Conservation (phyloP, 2,888 invertebrate genomes). For the Andrena hattorfiana region DNA sequence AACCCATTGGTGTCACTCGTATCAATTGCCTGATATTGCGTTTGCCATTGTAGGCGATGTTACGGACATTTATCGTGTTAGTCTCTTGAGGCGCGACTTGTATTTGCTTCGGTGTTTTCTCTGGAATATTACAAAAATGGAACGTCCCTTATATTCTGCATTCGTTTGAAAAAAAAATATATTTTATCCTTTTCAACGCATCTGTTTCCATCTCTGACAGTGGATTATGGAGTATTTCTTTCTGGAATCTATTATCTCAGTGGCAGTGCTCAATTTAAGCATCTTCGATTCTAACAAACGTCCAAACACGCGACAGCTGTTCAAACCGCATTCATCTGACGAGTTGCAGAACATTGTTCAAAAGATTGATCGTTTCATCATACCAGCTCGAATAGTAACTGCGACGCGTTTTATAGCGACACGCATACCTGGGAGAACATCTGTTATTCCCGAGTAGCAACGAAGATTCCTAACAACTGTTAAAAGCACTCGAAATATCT, state of each 20-base stretch:
- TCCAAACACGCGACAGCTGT: constrained; percentile 11
- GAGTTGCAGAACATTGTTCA: background rate
- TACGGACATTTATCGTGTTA: constrained; percentile 76
- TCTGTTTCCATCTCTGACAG: too few relatives aligned
- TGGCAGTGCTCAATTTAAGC: background rate
- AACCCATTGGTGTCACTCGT: constrained; percentile 83
- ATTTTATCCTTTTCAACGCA: too few relatives aligned
- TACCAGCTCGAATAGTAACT: constrained; percentile 18
- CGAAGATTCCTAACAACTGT: constrained; percentile 1
- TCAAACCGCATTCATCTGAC: background rate
- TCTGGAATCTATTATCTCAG: background rate
- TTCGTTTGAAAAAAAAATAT: background rate
- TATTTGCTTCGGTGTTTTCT: constrained; percentile 64
- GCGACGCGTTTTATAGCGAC: constrained; percentile 29
- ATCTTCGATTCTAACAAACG: background rate
- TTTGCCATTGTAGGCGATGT: constrained; percentile 75
- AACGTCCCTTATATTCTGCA: background rate
- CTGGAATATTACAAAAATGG: constrained; percentile 56
- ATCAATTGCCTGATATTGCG: constrained; percentile 81
- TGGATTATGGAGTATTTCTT: too few relatives aligned
- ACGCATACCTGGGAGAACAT: constrained; percentile 23
- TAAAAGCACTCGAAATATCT: too few relatives aligned
- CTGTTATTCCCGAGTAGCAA: background rate
- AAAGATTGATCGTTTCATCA: constrained; percentile 24
- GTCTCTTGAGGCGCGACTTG: constrained; percentile 68